Conservation (phyloP, 2,888 invertebrate genomes). For the Horisme vitalbata region DNA sequence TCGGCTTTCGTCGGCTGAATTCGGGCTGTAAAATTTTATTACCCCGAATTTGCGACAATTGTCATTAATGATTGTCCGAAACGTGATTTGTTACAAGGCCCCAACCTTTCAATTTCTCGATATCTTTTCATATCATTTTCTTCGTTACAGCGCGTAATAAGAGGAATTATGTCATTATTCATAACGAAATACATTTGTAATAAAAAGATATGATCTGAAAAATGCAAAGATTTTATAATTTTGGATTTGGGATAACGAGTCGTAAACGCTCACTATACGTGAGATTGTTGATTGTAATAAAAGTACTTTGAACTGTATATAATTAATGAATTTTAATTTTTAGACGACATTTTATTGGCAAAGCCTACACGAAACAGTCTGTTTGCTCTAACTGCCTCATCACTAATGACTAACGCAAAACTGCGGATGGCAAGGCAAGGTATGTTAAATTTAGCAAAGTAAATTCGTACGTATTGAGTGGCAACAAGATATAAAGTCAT, state of each 20-base stretch:
- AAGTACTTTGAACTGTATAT: too few relatives aligned
- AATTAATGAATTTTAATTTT: too few relatives aligned
- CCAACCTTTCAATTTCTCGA: constrained; percentile 43
- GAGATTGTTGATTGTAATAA: too few relatives aligned
- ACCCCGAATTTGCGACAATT: constrained; percentile 67
- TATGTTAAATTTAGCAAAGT: too few relatives aligned
- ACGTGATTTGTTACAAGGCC: constrained; percentile 49
- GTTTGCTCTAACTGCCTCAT: too few relatives aligned
- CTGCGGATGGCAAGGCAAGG: too few relatives aligned
- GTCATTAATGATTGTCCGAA: constrained; percentile 46
- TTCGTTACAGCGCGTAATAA: constrained; percentile 53
- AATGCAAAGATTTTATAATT: constrained; percentile 15
- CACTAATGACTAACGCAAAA: too few relatives aligned
- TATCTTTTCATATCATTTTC: constrained; percentile 48
- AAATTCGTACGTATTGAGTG: too few relatives aligned
- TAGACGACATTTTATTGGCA: too few relatives aligned
- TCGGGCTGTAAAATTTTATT: constrained; percentile 68
- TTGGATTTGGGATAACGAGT: background rate
- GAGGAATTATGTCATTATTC: constrained; percentile 36
- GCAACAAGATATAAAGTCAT: too few relatives aligned
- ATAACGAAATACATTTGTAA: constrained; percentile 25
- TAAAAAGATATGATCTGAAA: constrained; percentile 18
- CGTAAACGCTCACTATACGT: too few relatives aligned
- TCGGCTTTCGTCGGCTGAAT: constrained; percentile 23
- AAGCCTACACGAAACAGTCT: too few relatives aligned